These are phyloP conservation scores for Vireo altiloquus DNA, from an alignment of 2,113 vertebrate species.

Conservation along the genomic window DNA sequence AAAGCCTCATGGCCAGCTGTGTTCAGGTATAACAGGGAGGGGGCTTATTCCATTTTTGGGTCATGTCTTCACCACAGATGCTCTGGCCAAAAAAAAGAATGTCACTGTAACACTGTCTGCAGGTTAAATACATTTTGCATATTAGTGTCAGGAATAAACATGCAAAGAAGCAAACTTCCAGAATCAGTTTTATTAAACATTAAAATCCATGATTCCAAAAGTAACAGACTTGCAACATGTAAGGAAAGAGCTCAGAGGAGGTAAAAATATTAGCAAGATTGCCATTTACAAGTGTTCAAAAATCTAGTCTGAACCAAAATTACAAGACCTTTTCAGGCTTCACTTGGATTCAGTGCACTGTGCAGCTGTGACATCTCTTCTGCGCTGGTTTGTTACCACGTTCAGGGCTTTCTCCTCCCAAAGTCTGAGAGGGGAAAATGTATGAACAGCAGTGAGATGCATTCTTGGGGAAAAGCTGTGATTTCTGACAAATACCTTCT, in stretches of 20 bases:
- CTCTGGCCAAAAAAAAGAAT: neutral
- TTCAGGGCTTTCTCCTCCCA: neutral
- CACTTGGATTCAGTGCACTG: neutral
- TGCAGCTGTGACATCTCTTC: neutral
- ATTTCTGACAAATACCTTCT: neutral
- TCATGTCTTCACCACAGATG: neutral
- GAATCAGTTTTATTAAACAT: neutral
- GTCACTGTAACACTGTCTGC: neutral
- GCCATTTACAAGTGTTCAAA: neutral
- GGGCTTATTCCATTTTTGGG: neutral
- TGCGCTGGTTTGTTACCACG: neutral
- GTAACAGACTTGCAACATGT: neutral
- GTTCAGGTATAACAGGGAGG: neutral
- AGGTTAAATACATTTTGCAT: neutral
- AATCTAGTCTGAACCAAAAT: neutral
- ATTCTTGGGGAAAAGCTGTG: neutral
- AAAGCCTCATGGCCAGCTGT: neutral
- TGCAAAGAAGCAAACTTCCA: neutral
- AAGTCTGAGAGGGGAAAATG: accelerated
- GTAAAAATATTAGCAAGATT: neutral
- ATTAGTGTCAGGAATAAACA: neutral
- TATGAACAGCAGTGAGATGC: neutral
- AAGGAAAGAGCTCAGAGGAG: neutral
- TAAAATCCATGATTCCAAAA: neutral
- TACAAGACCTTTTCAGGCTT: neutral